A percentile compares a stretch with the other conserved stretches of the same genome.
Conservation (phyloP, 2,797 vertebrate genomes). For the Thalassophryne amazonica region DNA sequence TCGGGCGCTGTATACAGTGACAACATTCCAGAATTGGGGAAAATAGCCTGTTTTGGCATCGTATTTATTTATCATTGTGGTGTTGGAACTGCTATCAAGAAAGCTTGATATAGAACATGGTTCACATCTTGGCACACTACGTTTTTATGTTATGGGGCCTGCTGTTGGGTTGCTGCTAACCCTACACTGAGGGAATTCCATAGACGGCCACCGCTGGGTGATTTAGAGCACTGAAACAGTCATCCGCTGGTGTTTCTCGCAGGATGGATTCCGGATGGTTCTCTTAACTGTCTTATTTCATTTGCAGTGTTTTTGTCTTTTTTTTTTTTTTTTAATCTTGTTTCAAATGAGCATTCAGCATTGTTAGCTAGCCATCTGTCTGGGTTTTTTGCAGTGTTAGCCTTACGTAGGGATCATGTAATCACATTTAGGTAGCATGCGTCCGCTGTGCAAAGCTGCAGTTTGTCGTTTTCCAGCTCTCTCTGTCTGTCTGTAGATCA, state of each 20-base stretch:
- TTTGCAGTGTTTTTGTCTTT: too few species aligned
- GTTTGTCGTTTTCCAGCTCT: constrained; percentile 4
- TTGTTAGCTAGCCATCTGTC: too few species aligned
- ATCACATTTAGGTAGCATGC: too few species aligned
- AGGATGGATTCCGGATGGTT: constrained; percentile 10
- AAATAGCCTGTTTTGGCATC: constrained; percentile 28
- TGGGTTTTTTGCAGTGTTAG: too few species aligned
- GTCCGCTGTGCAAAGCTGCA: too few species aligned
- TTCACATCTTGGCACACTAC: constrained; percentile 40
- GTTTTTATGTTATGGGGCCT: constrained; percentile 35
- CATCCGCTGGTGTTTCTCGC: constrained; percentile 15
- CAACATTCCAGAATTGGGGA: constrained; percentile 38
- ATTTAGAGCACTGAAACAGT: constrained; percentile 19
- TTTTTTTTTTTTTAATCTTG: too few species aligned
- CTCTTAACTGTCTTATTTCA: background rate
- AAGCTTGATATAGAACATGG: constrained; percentile 11
- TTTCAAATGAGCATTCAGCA: constrained; percentile 17
- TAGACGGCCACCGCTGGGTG: constrained; percentile 18
- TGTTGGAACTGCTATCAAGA: constrained; percentile 23
- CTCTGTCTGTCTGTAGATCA: background rate
- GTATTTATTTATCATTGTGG: constrained; percentile 62
- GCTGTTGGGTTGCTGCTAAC: constrained; percentile 56
- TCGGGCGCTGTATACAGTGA: constrained; percentile 39
- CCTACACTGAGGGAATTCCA: constrained; percentile 6
- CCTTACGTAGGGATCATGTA: too few species aligned